Evolutionary conservation across 2,797 vertebrate genomes (phyloP).

Genomic region (Lagorchestes hirsutus): DNA sequence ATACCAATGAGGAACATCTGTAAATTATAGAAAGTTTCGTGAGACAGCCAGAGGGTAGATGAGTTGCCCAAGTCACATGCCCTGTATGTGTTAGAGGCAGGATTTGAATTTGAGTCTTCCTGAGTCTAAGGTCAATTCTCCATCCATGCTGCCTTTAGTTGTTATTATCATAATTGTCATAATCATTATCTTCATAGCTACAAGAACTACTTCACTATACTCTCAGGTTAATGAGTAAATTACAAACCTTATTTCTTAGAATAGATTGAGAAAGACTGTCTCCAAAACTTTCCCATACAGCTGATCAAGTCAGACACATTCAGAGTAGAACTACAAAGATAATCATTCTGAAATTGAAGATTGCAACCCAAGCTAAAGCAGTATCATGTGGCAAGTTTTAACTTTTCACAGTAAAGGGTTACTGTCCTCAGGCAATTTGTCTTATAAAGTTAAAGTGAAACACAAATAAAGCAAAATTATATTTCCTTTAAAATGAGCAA

Average conservation of each 20-base stretch:
- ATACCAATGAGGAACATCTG: background rate
- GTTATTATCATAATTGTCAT: background rate
- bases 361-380: constrained; percentile 35
- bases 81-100: background rate
- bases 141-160: background rate
- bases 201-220: background rate
- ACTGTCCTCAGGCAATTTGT: constrained; percentile 61
- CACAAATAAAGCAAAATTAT: constrained; percentile 80
- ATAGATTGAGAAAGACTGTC: background rate
- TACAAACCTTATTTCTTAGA: background rate
- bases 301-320: constrained; percentile 55
- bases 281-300: background rate
- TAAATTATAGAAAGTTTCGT: background rate
- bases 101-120: background rate
- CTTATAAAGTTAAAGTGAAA: constrained; percentile 74
- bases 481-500: constrained; percentile 85
- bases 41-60: background rate
- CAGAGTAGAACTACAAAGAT: constrained; percentile 37
- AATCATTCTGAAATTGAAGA: constrained; percentile 39
- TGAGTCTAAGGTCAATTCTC: background rate
- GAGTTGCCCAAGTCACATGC: background rate
- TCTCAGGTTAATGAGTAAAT: background rate
- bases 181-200: background rate
- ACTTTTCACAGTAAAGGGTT: constrained; percentile 61
- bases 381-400: constrained; percentile 40